These are phyloP conservation scores for Phortica variegata DNA, from an alignment of 1,140 invertebrate genomes.

Conservation along the genomic window DNA sequence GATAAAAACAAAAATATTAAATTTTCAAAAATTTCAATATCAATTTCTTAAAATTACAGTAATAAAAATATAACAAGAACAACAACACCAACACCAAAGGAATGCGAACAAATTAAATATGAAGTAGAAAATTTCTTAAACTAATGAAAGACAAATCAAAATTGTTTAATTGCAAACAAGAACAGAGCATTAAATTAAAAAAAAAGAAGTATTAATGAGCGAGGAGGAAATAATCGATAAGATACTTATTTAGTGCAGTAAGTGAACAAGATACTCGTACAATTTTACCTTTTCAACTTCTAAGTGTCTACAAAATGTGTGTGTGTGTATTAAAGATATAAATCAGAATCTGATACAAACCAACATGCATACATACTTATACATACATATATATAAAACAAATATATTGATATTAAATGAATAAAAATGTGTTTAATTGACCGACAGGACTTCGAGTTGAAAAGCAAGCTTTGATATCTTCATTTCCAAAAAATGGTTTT, in stretches of 20 bases:
- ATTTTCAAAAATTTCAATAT: too few species aligned
- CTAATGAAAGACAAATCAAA: slow-evolving; percentile 8
- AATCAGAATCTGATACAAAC: slow-evolving; percentile 10
- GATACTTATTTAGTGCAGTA: too few species aligned
- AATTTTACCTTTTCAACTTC: slow-evolving; percentile 52
- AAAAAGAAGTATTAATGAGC: slow-evolving; percentile 12
- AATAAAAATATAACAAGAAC: too few species aligned
- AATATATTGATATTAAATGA: slow-evolving; percentile 49
- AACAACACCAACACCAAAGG: slow-evolving; percentile 25
- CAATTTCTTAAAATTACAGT: too few species aligned
- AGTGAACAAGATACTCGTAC: slow-evolving; percentile 34
- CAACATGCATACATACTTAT: slow-evolving; percentile 20
- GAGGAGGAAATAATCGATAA: too few species aligned
- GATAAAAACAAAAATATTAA: too few species aligned
- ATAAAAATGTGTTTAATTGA: slow-evolving; percentile 10
- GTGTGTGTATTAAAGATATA: slow-evolving; percentile 16
- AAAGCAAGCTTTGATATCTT: slow-evolving; percentile 5
- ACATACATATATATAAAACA: slow-evolving; percentile 29
- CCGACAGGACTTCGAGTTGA: neutral
- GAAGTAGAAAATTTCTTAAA: slow-evolving; percentile 19
- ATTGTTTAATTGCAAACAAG: neutral
- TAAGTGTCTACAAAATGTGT: slow-evolving; percentile 45
- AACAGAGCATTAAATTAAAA: slow-evolving; percentile 5
- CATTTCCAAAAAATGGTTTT: too few species aligned
- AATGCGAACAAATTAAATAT: slow-evolving; percentile 19